phyloP scores from a whole-genome alignment of 2,888 invertebrate genomes.

The Hylaea fasciaria region DNA sequence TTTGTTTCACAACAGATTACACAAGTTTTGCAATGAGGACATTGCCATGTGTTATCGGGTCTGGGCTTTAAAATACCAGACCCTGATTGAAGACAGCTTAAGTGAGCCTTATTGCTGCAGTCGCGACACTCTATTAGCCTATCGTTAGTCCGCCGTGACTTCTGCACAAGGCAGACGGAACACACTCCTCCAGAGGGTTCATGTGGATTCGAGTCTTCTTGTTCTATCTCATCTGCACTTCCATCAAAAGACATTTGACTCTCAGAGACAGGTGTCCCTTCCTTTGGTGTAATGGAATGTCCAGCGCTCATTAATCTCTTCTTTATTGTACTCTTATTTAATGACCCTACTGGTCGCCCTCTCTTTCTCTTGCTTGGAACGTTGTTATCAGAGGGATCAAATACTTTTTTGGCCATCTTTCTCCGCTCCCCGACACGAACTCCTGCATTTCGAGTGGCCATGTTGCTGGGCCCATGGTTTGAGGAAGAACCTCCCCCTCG shows the following conservation, averaged over 20 bases:
- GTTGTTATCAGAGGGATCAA: slow-evolving; percentile 94
- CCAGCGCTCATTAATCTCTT: slow-evolving; percentile 72
- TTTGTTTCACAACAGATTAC: slow-evolving; percentile 91
- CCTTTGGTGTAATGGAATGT: slow-evolving; percentile 51
- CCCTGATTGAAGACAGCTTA: slow-evolving; percentile 88
- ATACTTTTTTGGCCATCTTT: slow-evolving; percentile 93
- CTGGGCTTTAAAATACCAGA: slow-evolving; percentile 87
- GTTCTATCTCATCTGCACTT: slow-evolving; percentile 77
- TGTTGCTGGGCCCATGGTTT: slow-evolving; percentile 59
- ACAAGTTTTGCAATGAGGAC: slow-evolving; percentile 95
- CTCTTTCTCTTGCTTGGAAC: slow-evolving; percentile 89
- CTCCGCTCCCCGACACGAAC: slow-evolving; percentile 86
- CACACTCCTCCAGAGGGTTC: slow-evolving; percentile 85
- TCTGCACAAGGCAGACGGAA: slow-evolving; percentile 86
- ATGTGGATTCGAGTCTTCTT: slow-evolving; percentile 69
- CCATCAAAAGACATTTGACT: slow-evolving; percentile 73
- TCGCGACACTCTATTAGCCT: slow-evolving; percentile 88
- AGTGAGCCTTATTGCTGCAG: slow-evolving; percentile 90
- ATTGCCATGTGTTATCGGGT: slow-evolving; percentile 92
- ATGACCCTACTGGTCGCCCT: slow-evolving; percentile 87
- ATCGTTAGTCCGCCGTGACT: slow-evolving; percentile 85
- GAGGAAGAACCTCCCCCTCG: slow-evolving; percentile 61
- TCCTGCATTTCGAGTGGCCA: slow-evolving; percentile 64
- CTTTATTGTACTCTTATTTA: slow-evolving; percentile 86
- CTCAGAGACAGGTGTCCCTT: slow-evolving; percentile 70